Evolutionary conservation across 2,113 vertebrate species (phyloP).

Genomic region (Bubo scandiacus): DNA sequence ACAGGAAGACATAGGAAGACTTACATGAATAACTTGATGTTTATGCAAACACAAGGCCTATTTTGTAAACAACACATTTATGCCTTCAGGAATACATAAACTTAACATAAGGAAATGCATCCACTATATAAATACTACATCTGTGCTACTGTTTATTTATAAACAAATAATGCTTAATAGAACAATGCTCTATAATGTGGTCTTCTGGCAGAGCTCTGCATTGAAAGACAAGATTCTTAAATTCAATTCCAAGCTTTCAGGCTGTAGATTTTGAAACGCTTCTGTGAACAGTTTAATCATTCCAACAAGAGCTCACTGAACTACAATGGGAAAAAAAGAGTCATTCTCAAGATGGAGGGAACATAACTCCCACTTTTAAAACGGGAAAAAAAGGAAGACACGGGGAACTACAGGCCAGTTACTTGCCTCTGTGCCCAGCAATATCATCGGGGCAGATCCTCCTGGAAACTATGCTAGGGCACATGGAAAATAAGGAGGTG

Average conservation of each 20-base stretch:
- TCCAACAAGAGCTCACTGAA: neutral
- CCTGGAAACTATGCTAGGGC: no score
- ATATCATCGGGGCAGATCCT: no score
- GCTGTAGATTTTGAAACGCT: neutral
- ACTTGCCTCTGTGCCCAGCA: no score
- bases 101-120: slow-evolving; percentile 71
- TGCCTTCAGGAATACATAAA: slow-evolving; percentile 66
- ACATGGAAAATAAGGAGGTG: no score
- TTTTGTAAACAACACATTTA: slow-evolving; percentile 72
- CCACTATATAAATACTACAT: slow-evolving; percentile 62
- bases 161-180: slow-evolving; percentile 52
- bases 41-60: slow-evolving; percentile 63
- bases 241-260: slow-evolving; percentile 9
- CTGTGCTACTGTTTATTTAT: slow-evolving; percentile 69
- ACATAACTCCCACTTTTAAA: no score
- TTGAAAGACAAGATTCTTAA: neutral
- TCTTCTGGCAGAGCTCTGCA: slow-evolving; percentile 21
- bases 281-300: neutral
- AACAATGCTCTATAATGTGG: slow-evolving; percentile 6
- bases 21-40: slow-evolving; percentile 60
- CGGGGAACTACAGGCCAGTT: no score
- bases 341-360: no score
- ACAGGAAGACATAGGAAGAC: slow-evolving; percentile 30
- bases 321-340: neutral
- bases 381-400: no score